These are phyloP conservation scores for Tipula helvola DNA, from an alignment of 2,888 invertebrate species.

Conservation along the genomic window DNA sequence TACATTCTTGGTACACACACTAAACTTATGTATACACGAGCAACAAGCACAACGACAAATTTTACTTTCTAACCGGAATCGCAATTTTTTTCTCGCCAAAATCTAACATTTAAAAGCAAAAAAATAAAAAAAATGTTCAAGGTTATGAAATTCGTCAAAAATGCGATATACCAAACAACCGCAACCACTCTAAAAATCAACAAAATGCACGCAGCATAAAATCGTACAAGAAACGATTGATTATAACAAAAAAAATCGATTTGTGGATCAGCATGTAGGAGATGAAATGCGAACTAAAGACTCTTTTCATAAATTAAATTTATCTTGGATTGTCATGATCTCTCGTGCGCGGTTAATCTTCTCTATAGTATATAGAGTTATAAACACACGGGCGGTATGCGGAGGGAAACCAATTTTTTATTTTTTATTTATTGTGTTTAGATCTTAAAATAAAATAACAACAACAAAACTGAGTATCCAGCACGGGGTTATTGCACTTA, in stretches of 20 bases:
- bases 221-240: neutral
- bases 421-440: neutral
- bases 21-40: too few relatives aligned
- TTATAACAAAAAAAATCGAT: neutral
- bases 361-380: neutral
- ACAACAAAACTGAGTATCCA: neutral
- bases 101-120: neutral
- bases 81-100: neutral
- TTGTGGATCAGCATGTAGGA: neutral
- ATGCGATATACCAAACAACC: neutral
- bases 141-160: neutral
- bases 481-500: neutral
- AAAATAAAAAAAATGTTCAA: neutral
- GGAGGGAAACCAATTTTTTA: neutral
- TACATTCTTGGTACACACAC: too few relatives aligned
- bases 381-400: neutral
- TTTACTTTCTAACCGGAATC: neutral
- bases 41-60: neutral
- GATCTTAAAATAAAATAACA: neutral
- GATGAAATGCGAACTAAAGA: neutral
- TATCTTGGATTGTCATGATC: neutral
- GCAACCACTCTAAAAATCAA: neutral
- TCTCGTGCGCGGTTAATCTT: constrained; percentile 4
- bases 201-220: neutral
- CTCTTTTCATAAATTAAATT: neutral